Evolutionary conservation across 2,113 vertebrate genomes (phyloP).

Genomic region (Perca fluviatilis): DNA sequence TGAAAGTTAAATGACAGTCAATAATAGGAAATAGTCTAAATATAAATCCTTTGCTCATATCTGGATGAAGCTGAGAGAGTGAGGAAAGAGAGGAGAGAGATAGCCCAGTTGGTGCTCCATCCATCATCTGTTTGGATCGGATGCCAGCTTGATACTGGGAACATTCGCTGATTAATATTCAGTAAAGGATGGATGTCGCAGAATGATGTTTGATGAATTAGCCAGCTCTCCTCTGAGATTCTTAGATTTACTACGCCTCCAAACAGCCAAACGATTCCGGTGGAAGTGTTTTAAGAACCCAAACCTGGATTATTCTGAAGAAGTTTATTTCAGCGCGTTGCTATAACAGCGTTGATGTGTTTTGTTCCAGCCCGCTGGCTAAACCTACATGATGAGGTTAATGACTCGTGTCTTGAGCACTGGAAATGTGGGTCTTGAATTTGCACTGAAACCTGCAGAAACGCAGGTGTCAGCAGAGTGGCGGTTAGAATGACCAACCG

Average conservation of each 20-base stretch:
- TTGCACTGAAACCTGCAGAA: slow-evolving; percentile 53
- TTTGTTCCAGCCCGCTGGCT: slow-evolving; percentile 32
- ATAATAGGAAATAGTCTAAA: slow-evolving; percentile 59
- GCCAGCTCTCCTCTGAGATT: slow-evolving; percentile 63
- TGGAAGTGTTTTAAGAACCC: slow-evolving; percentile 28
- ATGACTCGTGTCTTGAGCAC: slow-evolving; percentile 35
- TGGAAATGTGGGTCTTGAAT: slow-evolving; percentile 34
- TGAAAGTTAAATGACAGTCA: slow-evolving; percentile 58
- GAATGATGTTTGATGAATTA: slow-evolving; percentile 73
- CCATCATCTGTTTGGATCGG: slow-evolving; percentile 78
- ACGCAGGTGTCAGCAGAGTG: slow-evolving; percentile 67
- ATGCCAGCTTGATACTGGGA: slow-evolving; percentile 77
- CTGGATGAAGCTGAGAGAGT: slow-evolving; percentile 49
- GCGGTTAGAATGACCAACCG: slow-evolving; percentile 57
- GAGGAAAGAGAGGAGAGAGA: slow-evolving; percentile 47
- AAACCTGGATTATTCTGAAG: slow-evolving; percentile 28
- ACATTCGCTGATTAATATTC: slow-evolving; percentile 82
- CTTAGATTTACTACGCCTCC: slow-evolving; percentile 44
- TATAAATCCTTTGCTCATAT: slow-evolving; percentile 72
- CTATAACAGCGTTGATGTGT: slow-evolving; percentile 3
- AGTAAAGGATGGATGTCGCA: slow-evolving; percentile 61
- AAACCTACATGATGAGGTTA: slow-evolving; percentile 53
- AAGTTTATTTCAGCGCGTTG: slow-evolving; percentile 17
- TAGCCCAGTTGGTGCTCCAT: slow-evolving; percentile 75
- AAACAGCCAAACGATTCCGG: slow-evolving; percentile 22